Base-by-base conservation (phyloP, 2,797 vertebrate species). In the Brachyalestes nurse region DNA sequence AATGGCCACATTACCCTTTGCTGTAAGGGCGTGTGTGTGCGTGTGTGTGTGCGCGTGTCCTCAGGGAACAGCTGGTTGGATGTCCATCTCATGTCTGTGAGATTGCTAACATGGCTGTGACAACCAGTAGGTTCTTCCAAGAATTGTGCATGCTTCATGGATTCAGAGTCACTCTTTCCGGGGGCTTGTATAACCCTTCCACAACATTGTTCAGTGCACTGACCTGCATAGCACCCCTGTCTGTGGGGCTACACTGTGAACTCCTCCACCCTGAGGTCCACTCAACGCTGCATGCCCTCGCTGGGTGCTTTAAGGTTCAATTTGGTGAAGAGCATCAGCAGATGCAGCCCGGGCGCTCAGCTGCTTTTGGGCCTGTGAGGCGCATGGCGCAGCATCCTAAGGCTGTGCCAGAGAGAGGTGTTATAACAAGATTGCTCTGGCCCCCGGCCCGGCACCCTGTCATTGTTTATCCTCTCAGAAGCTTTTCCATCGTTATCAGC, bases 401-500 rank as follows among this genome's bases (percentile, higher is more conserved):
- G 51, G 49, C 78, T 49, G 57, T 55, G 47, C 64, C 71, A 65
- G 47, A 80, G 38, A 40, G 4, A 67, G 64, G 67, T 61, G 19
- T 67, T 66, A 10, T 77, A 77, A 82, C 53, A 72, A 65, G 65
- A 79, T 75, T 79, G 60, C 42, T 49, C 42, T 49, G 61, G 61
- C 61, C 28, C 61, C 61, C 61, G 38, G 61, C 70, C 57, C 10
- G 57, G 47, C 57, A 61, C 71, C 55, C 25, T 75, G 75, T 81
- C 65, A 53, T 83, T 69, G 55, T 75, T 70, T 75, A 60, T 72
- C 61, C 78, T 45, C 23, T 67, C 13, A 66, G 53, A 72, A 82
- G 72, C 75, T 57, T 75, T 47, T 83, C 53, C 72, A 25, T 66
- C 67, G 28, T 79, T 77, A 77, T 79, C 79, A 47, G 28, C 9